Conservation (phyloP, 2,888 invertebrate genomes). For the Habroteleia sp. region DNA sequence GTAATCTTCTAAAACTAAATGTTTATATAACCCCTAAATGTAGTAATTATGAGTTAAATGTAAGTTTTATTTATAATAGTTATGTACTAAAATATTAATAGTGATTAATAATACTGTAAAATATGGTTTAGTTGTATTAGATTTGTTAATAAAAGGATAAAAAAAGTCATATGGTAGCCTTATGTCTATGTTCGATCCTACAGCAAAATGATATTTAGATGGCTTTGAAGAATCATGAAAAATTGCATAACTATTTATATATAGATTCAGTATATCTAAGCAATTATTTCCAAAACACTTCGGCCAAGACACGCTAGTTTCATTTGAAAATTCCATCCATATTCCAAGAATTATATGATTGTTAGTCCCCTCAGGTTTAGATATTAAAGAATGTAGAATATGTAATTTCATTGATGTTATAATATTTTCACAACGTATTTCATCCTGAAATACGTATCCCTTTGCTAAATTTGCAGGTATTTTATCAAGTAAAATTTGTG, state of each 20-base stretch:
- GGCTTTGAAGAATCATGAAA: slow-evolving; percentile 82
- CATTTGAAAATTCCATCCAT: slow-evolving; percentile 73
- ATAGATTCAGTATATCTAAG: slow-evolving; percentile 67
- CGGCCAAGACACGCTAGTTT: slow-evolving; percentile 70
- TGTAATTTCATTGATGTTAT: slow-evolving; percentile 75
- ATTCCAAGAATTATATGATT: slow-evolving; percentile 74
- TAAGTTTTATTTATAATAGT: too few relatives aligned
- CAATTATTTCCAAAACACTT: slow-evolving; percentile 72
- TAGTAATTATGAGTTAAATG: too few relatives aligned
- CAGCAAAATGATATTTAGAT: slow-evolving; percentile 82
- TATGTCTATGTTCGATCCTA: slow-evolving; percentile 85
- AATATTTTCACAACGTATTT: slow-evolving; percentile 74
- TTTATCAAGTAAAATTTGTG: slow-evolving; percentile 80
- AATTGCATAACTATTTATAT: slow-evolving; percentile 74
- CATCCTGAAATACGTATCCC: slow-evolving; percentile 67
- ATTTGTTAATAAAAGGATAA: slow-evolving; percentile 84
- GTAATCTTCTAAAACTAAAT: too few relatives aligned
- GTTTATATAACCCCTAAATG: too few relatives aligned
- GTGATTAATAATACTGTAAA: too few relatives aligned
- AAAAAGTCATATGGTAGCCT: slow-evolving; percentile 88
- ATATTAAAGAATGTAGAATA: slow-evolving; percentile 73
- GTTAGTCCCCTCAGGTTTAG: slow-evolving; percentile 70
- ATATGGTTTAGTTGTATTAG: slow-evolving; percentile 16
- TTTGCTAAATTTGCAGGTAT: slow-evolving; percentile 70
- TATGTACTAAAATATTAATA: too few relatives aligned